Conservation (phyloP, 92 coral and sea anemone genomes). For the Palythoa grandiflora region DNA sequence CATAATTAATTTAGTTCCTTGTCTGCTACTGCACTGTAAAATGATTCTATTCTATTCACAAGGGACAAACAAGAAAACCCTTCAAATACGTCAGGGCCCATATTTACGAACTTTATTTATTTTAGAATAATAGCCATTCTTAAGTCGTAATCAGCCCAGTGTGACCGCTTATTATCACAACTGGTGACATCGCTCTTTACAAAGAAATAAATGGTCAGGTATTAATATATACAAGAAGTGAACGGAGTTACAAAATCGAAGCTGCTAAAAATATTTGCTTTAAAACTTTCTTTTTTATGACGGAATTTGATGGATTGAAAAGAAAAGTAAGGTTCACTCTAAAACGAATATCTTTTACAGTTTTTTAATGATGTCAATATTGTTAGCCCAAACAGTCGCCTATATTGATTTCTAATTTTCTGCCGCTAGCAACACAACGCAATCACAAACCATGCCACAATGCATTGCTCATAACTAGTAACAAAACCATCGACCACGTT, state of each 20-base stretch:
- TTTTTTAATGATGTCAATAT: neutral
- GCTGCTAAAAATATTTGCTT: slow-evolving; percentile 1
- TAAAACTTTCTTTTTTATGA: neutral
- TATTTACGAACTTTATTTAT: slow-evolving; percentile 38
- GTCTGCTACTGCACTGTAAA: no score
- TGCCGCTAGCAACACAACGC: slow-evolving; percentile 2
- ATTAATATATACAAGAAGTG: neutral
- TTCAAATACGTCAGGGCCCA: neutral
- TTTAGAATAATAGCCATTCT: slow-evolving; percentile 39
- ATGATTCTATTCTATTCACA: no score
- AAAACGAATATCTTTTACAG: slow-evolving; percentile 3
- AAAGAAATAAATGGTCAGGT: neutral
- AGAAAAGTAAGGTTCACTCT: neutral
- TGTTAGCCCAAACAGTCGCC: neutral
- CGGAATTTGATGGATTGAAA: neutral
- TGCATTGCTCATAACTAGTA: neutral
- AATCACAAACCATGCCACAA: slow-evolving; percentile 21
- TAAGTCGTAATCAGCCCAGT: neutral
- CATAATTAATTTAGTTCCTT: no score
- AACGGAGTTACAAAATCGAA: neutral
- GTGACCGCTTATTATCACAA: slow-evolving; percentile 16
- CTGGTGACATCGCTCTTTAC: neutral
- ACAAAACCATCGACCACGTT: slow-evolving; percentile 5
- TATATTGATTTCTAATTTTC: slow-evolving; percentile 8
- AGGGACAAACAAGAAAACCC: no score